Evolutionary conservation across 2,113 vertebrate genomes (phyloP), one percentile per base, ranked within the genome.

Genomic region (Spea multiplicata): DNA sequence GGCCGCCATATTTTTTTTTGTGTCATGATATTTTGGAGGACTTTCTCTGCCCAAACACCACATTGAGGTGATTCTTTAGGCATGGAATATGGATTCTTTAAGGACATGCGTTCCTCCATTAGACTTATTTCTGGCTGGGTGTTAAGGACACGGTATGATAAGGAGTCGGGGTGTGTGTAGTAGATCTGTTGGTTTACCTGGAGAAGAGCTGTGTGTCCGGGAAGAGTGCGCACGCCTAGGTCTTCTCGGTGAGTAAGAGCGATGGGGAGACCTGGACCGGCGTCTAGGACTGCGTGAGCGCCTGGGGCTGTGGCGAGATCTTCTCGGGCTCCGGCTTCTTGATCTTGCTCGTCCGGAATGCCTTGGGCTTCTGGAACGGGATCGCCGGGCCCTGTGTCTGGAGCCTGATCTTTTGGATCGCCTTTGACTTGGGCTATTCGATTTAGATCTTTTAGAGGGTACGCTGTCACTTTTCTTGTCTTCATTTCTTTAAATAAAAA

Each of bases 361-460:
- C 0, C 84, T 3, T 3, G 93, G 91, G 83, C 91, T 92, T 17
- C 91, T 62, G 0, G 91, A 90, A 0, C 83, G 90, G 0, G 88
- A 91, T 0, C 88, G 85, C n/a, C 49, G 87, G 0, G 84, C 83
- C 8, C 57, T 86, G 47, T 89, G 86, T 45, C 84, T 49, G 1
- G 92, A 92, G 44, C 82, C 85, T 3, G 89, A 67, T 14, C 85
- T 67, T 78, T 90, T 84, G 8, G 90, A 89, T 0, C 75, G 88
- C 3, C 90, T 84, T 0, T 91, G 93, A 62, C 92, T 91, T 1
- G 84, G 84, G 3, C 91, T 88, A 44, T 71, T 48, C 0, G 84
- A 91, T 82, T 80, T 86, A 49, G 89, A 89, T 49, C 84, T 86
- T 75, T 86, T 88, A 0, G 87, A 86, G 48, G 85, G 88, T 59